phyloP scores from a whole-genome alignment of 2,113 vertebrate genomes.

The Corvus hawaiiensis region DNA sequence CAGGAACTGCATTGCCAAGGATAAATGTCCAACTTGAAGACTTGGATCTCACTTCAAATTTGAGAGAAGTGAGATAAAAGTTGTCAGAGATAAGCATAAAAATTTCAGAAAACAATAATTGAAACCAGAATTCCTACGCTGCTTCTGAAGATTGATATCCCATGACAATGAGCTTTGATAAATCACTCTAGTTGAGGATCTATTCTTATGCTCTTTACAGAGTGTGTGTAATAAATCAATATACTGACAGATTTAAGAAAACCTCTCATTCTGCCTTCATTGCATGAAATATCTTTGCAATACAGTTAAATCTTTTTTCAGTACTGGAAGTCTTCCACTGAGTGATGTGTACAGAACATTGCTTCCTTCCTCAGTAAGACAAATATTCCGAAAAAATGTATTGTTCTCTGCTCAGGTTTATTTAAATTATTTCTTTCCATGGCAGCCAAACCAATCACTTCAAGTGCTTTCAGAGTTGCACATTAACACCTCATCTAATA shows the following conservation, averaged over 20 bases:
- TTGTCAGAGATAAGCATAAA: conserved; percentile 3
- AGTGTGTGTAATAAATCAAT: conserved; percentile 1
- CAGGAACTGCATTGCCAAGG: neutral
- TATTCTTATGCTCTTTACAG: conserved; percentile 38
- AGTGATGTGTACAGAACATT: neutral
- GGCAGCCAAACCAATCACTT: neutral
- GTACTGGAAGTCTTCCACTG: conserved; percentile 7
- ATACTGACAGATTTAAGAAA: conserved; percentile 56
- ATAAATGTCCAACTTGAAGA: neutral
- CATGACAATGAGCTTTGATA: conserved; percentile 19
- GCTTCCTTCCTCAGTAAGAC: neutral
- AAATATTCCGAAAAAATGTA: neutral
- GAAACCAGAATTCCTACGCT: conserved; percentile 15
- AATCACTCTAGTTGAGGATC: neutral
- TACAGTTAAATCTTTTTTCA: neutral
- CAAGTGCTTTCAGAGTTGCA: neutral
- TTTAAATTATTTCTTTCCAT: conserved; percentile 20
- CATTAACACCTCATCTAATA: neutral
- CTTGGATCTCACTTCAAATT: neutral
- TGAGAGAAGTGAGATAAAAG: neutral
- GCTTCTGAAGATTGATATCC: conserved; percentile 40
- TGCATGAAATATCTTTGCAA: conserved; percentile 16
- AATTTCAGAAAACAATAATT: conserved; percentile 33
- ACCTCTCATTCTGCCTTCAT: conserved; percentile 25
- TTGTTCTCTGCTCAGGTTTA: conserved; percentile 1